Conservation (phyloP, 2,888 invertebrate species). For the Crematogaster levior region DNA sequence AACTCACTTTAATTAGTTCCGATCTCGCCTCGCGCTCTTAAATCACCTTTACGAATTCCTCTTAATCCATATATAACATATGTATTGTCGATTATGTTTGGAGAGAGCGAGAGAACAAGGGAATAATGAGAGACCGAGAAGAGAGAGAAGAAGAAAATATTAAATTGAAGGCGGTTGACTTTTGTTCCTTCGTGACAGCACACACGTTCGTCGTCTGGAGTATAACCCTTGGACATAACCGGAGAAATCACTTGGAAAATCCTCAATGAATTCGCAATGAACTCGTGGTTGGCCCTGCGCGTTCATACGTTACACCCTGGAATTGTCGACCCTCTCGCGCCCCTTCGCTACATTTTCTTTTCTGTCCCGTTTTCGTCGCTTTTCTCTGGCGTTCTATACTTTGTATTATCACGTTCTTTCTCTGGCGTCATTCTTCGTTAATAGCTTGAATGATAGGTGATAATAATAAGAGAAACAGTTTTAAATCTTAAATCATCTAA, state of each 20-base stretch:
- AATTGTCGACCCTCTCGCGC: constrained; percentile 57
- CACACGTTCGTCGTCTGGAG: constrained; percentile 64
- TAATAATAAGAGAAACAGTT: neutral
- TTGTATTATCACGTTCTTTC: constrained; percentile 15
- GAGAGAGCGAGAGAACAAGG: neutral
- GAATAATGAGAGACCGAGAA: neutral
- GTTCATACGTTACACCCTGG: constrained; percentile 72
- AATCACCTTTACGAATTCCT: constrained; percentile 34
- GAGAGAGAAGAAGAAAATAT: constrained; percentile 64
- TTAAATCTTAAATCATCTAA: neutral
- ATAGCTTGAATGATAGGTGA: neutral
- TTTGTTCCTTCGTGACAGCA: constrained; percentile 64
- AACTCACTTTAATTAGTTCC: constrained; percentile 52
- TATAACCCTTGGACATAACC: constrained; percentile 77
- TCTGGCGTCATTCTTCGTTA: constrained; percentile 14
- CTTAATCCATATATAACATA: constrained; percentile 11
- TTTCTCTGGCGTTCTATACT: neutral
- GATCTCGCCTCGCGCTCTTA: constrained; percentile 39
- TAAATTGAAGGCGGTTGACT: constrained; percentile 71
- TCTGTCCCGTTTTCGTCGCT: neutral
- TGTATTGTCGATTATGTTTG: neutral
- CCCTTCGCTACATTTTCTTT: constrained; percentile 53
- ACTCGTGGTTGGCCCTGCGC: constrained; percentile 70
- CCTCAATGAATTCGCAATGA: constrained; percentile 80
- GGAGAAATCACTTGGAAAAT: constrained; percentile 81